phyloP scores from a whole-genome alignment of 2,113 vertebrate species.

The Tychaedon coryphoeus region DNA sequence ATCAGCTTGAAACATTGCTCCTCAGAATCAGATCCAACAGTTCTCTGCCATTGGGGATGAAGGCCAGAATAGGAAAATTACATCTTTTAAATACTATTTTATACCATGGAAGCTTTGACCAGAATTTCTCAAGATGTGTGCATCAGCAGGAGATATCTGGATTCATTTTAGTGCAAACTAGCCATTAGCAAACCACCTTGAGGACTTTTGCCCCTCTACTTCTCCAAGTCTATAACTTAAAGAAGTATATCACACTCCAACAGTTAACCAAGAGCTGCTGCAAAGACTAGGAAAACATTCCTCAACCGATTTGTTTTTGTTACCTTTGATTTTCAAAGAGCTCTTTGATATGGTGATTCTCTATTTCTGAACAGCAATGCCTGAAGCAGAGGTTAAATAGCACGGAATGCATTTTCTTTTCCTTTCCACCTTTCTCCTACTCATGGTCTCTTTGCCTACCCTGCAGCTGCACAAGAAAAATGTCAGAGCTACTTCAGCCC shows the following conservation, averaged over 20 bases:
- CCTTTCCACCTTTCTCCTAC: not conserved
- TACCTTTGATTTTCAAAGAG: conserved; percentile 46
- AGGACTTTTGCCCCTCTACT: not conserved
- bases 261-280: not conserved
- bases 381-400: conserved; percentile 24
- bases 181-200: not conserved
- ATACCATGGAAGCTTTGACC: not conserved
- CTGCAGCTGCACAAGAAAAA: not conserved
- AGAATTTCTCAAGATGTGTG: not conserved
- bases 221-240: not conserved
- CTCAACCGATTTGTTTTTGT: not conserved
- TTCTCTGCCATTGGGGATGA: not conserved
- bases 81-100: not conserved
- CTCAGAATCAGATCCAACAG: not conserved
- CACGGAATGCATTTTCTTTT: not conserved
- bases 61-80: not conserved
- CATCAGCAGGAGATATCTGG: not conserved
- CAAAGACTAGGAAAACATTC: not conserved
- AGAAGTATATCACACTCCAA: not conserved
- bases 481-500: not conserved
- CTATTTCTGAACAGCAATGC: not conserved
- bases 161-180: not conserved
- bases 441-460: not conserved
- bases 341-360: conserved; percentile 46
- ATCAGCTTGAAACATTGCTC: not conserved